Conservation (phyloP, 2,113 vertebrate species). For the Morone chrysops region DNA sequence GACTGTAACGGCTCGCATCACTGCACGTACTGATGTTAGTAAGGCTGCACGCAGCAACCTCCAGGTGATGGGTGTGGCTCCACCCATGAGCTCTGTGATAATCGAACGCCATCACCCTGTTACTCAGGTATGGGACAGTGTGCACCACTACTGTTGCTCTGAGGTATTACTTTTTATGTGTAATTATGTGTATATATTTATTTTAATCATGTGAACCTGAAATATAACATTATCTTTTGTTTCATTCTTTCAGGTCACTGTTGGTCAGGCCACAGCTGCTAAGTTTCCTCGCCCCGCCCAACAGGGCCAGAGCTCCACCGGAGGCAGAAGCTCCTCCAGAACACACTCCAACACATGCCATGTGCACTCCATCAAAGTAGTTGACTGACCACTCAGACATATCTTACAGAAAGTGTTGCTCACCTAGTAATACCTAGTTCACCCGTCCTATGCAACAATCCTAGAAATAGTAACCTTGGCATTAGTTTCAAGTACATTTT, state of each 20-base stretch:
- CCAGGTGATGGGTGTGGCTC: constrained; percentile 89
- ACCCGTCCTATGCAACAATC: constrained; percentile 38
- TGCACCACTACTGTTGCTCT: background rate
- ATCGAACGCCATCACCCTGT: constrained; percentile 96
- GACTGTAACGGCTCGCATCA: constrained; percentile 92
- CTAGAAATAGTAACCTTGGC: background rate
- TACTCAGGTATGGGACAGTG: constrained; percentile 86
- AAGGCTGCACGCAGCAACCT: constrained; percentile 84
- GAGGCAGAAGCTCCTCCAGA: constrained; percentile 81
- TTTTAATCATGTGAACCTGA: background rate
- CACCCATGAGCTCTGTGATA: constrained; percentile 92
- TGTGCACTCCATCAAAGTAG: constrained; percentile 92
- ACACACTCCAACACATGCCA: constrained; percentile 75
- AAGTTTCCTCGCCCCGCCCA: constrained; percentile 90
- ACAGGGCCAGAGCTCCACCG: constrained; percentile 74
- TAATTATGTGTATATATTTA: background rate
- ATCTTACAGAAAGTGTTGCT: constrained; percentile 4
- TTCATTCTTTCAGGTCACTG: constrained; percentile 86
- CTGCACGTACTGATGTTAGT: constrained; percentile 84
- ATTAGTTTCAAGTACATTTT: background rate
- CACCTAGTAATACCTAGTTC: background rate
- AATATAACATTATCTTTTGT: background rate
- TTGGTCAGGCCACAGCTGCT: constrained; percentile 91
- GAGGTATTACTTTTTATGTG: background rate
- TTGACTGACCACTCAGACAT: constrained; percentile 84